Percentiles rank a stretch among this genome's conserved stretches.
Conservation (phyloP, 2,797 vertebrate species). For the Gymnoscopelus braueri region DNA sequence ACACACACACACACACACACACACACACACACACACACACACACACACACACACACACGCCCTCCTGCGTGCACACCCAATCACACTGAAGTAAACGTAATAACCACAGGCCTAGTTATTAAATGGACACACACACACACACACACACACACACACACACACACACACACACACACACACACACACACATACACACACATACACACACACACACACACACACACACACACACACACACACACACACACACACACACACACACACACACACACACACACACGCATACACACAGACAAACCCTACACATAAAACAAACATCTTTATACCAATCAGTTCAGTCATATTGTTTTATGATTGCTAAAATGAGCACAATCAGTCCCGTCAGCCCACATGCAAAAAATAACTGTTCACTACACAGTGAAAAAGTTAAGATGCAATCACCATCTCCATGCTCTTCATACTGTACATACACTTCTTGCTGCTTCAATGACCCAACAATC, state of each 20-base stretch:
- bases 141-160: slow-evolving; percentile 33
- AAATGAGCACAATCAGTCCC: slow-evolving; percentile 60
- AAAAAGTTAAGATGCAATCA: slow-evolving; percentile 53
- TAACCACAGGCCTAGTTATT: slow-evolving; percentile 57
- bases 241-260: slow-evolving; percentile 27
- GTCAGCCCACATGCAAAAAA: slow-evolving; percentile 58
- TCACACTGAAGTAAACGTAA: slow-evolving; percentile 32
- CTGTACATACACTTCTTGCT: background rate
- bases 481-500: too few species aligned
- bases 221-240: slow-evolving; percentile 34
- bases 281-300: slow-evolving; percentile 56
- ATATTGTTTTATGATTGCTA: slow-evolving; percentile 52
- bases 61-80: background rate
- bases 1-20: slow-evolving; percentile 30
- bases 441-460: slow-evolving; percentile 32
- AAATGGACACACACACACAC: slow-evolving; percentile 38
- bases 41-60: slow-evolving; percentile 8
- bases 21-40: slow-evolving; percentile 8
- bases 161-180: slow-evolving; percentile 26
- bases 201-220: slow-evolving; percentile 48
- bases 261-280: slow-evolving; percentile 19
- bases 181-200: slow-evolving; percentile 22
- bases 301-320: slow-evolving; percentile 50
- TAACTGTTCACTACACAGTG: slow-evolving; percentile 39
- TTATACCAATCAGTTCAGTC: slow-evolving; percentile 48